Conservation (phyloP, 1,140 invertebrate species). For the Metopolophium dirhodum region DNA sequence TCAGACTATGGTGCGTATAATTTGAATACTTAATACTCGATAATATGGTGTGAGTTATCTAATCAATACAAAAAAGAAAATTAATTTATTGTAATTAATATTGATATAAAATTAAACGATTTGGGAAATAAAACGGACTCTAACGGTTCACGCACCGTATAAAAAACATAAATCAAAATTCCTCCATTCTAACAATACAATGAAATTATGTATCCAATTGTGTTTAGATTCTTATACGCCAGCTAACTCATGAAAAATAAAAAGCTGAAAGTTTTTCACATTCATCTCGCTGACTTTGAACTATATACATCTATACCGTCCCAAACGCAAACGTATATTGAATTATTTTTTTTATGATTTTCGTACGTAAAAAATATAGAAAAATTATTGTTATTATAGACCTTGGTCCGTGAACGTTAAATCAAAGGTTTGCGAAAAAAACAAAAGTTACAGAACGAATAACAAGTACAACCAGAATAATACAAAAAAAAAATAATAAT, state of each 20-base stretch:
- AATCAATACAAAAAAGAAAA: background rate
- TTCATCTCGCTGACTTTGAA: background rate
- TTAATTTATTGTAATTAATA: background rate
- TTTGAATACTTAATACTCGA: background rate
- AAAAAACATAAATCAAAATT: background rate
- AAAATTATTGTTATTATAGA: background rate
- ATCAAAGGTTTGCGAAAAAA: background rate
- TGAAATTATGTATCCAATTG: background rate
- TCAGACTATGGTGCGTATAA: background rate
- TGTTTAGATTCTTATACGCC: background rate
- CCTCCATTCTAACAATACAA: background rate
- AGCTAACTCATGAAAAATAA: background rate
- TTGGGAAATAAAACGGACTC: background rate
- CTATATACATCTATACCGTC: background rate
- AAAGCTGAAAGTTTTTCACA: background rate
- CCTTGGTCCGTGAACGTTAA: background rate
- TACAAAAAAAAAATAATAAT: background rate
- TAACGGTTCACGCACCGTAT: background rate
- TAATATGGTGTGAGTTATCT: background rate
- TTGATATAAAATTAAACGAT: background rate
- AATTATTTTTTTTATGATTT: constrained; percentile 11
- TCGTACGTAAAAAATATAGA: background rate
- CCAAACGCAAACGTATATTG: background rate
- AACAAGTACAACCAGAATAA: background rate
- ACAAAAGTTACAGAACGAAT: background rate